These are phyloP conservation scores for Napeogenes sylphis DNA, from an alignment of 2,888 invertebrate species.

Conservation along the genomic window DNA sequence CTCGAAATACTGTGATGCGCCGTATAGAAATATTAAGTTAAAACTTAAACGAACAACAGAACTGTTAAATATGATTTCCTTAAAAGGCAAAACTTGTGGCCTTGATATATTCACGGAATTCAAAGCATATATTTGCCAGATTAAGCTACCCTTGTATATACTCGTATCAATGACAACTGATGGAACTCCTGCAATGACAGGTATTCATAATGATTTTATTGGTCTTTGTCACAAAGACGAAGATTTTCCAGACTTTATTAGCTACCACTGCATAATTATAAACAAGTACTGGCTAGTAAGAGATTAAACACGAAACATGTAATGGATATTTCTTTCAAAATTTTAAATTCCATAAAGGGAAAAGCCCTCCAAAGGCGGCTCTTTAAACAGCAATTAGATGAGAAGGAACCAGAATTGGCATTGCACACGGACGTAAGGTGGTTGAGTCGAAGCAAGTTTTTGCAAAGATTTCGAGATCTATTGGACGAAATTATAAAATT, in stretches of 20 bases:
- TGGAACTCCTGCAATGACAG: constrained; percentile 30
- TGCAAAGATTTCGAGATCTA: constrained; percentile 33
- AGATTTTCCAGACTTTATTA: constrained; percentile 26
- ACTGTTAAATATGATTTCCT: constrained; percentile 34
- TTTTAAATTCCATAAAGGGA: constrained; percentile 30
- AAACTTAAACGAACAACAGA: constrained; percentile 27
- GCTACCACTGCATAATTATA: constrained; percentile 32
- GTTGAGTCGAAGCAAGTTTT: constrained; percentile 36
- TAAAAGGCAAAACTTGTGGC: constrained; percentile 25
- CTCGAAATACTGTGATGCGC: constrained; percentile 32
- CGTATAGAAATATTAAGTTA: constrained; percentile 28
- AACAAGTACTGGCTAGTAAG: constrained; percentile 26
- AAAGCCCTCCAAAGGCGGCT: constrained; percentile 29
- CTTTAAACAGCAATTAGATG: constrained; percentile 31
- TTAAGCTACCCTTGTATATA: constrained; percentile 31
- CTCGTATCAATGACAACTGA: constrained; percentile 33
- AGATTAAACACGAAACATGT: constrained; percentile 30
- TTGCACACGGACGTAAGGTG: constrained; percentile 34
- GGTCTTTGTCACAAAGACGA: constrained; percentile 25
- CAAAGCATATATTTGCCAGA: constrained; percentile 25
- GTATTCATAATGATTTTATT: constrained; percentile 32
- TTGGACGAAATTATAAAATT: constrained; percentile 32
- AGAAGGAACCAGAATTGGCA: constrained; percentile 31
- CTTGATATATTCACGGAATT: constrained; percentile 28
- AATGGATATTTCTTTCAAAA: constrained; percentile 24